Conservation (phyloP, 2,797 vertebrate species). For the Labeo calbasu region DNA sequence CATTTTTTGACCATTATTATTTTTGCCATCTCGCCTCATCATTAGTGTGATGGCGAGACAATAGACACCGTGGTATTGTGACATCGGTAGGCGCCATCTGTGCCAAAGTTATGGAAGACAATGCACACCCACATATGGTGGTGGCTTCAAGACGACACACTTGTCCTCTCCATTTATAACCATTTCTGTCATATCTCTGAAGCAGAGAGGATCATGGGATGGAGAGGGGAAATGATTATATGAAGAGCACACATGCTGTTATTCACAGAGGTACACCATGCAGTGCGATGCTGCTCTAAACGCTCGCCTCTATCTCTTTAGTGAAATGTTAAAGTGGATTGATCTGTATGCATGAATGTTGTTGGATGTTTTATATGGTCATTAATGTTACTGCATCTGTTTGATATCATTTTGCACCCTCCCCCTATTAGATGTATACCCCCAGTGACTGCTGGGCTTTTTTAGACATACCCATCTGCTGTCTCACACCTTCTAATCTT, state of each 20-base stretch:
- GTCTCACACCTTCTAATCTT: constrained; percentile 84
- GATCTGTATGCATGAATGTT: background rate
- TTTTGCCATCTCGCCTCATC: constrained; percentile 66
- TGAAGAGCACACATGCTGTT: background rate
- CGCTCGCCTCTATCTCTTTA: background rate
- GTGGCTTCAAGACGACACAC: constrained; percentile 75
- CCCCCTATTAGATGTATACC: constrained; percentile 63
- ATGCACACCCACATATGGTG: constrained; percentile 79
- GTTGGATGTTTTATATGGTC: constrained; percentile 12
- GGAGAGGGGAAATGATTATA: background rate
- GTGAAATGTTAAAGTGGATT: background rate
- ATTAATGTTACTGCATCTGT: constrained; percentile 65
- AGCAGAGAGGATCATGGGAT: constrained; percentile 17
- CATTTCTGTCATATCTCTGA: constrained; percentile 53
- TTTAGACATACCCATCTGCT: constrained; percentile 84
- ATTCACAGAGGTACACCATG: background rate
- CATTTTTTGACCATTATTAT: constrained; percentile 59
- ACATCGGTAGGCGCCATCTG: constrained; percentile 79
- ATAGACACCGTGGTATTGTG: constrained; percentile 73
- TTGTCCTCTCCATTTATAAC: constrained; percentile 75
- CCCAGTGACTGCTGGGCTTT: constrained; percentile 67
- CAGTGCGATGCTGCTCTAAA: background rate
- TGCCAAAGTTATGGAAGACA: constrained; percentile 76
- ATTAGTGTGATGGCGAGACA: constrained; percentile 77
- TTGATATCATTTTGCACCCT: constrained; percentile 68